Evolutionary conservation across 1,140 invertebrate species (phyloP).

Genomic region (Lysiphlebus fabarum): DNA sequence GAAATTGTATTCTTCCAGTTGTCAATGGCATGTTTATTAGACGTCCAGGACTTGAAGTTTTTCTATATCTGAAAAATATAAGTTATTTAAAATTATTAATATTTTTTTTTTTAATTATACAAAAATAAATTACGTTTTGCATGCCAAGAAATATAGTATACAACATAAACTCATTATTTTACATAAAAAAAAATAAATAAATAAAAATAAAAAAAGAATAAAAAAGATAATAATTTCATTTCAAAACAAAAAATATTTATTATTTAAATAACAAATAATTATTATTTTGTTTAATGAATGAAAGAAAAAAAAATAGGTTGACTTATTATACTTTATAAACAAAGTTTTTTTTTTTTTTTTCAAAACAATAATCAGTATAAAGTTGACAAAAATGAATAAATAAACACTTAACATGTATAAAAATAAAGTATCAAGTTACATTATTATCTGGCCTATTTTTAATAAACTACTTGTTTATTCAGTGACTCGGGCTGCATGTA

Average conservation of each 20-base stretch:
- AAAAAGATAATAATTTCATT: conserved; percentile 3
- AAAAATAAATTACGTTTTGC: too few species aligned
- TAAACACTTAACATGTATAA: too few species aligned
- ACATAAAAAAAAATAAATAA: too few species aligned
- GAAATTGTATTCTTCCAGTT: conserved; percentile 42
- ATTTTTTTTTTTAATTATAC: conserved; percentile 23
- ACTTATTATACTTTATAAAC: too few species aligned
- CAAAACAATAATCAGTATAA: too few species aligned
- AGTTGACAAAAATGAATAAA: too few species aligned
- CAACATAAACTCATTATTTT: too few species aligned
- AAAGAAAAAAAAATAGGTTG: neutral
- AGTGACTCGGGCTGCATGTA: conserved; percentile 28
- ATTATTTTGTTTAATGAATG: conserved; percentile 7
- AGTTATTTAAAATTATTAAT: conserved; percentile 32
- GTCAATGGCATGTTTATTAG: conserved; percentile 50
- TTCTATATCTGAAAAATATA: conserved; percentile 56
- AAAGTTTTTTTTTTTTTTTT: too few species aligned
- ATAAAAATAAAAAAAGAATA: conserved; percentile 23
- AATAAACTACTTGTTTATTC: conserved; percentile 26
- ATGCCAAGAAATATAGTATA: too few species aligned
- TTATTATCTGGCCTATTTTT: conserved; percentile 38
- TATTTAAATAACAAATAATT: conserved; percentile 3
- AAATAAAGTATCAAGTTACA: neutral
- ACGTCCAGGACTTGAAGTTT: conserved; percentile 64
- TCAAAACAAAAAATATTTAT: conserved; percentile 24